A percentile compares a stretch with the other conserved stretches of the same genome.
phyloP scores from a whole-genome alignment of 2,888 invertebrate species.

The Xanthorhoe designata region DNA sequence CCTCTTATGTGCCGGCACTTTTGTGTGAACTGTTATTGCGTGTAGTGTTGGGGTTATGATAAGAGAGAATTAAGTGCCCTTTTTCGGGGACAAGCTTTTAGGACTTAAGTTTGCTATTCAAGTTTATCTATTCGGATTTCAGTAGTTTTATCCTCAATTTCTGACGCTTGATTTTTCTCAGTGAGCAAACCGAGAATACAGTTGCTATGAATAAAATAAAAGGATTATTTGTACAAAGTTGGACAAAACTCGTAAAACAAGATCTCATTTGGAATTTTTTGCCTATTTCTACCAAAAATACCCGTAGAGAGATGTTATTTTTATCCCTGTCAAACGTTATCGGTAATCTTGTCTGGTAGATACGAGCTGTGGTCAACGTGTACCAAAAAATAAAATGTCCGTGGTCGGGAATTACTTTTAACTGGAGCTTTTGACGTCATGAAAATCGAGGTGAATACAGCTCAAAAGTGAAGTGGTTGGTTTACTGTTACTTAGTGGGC shows the following conservation, averaged over 20 bases:
- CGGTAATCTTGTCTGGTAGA: conserved; percentile 32
- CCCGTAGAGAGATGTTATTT: conserved; percentile 26
- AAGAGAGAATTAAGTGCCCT: conserved; percentile 30
- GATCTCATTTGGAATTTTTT: background rate
- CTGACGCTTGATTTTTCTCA: no score
- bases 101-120: background rate
- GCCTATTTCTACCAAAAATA: conserved; percentile 12
- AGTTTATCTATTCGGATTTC: background rate
- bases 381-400: conserved; percentile 54
- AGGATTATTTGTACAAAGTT: background rate
- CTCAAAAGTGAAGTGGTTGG: conserved; percentile 1
- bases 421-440: conserved; percentile 55
- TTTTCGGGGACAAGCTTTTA: conserved; percentile 21
- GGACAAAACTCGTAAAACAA: background rate
- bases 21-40: conserved; percentile 45
- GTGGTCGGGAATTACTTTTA: conserved; percentile 56
- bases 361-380: conserved; percentile 40
- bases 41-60: conserved; percentile 44
- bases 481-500: no score
- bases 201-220: background rate
- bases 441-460: conserved; percentile 49
- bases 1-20: conserved; percentile 37
- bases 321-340: conserved; percentile 42
- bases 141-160: background rate
- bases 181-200: background rate